phyloP scores from a whole-genome alignment of 2,797 vertebrate species.

The Pseudomugil gertrudae region DNA sequence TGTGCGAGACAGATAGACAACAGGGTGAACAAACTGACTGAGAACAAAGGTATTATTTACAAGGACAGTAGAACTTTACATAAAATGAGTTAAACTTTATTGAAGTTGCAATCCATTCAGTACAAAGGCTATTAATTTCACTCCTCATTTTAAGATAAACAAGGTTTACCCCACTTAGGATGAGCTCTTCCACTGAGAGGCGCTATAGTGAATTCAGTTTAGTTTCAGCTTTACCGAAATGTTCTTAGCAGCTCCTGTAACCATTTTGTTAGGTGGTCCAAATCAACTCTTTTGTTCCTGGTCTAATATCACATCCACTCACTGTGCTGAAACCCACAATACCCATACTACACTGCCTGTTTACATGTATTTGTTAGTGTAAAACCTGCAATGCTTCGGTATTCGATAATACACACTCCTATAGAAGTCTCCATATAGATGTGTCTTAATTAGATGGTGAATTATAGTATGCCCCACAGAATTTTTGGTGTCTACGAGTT shows the following conservation, averaged over 20 bases:
- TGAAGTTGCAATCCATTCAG: conserved; percentile 26
- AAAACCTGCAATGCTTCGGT: conserved; percentile 36
- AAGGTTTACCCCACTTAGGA: conserved; percentile 30
- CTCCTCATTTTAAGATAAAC: conserved; percentile 60
- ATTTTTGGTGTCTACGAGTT: conserved; percentile 32
- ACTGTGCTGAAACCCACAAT: conserved; percentile 25
- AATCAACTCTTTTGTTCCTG: conserved; percentile 21
- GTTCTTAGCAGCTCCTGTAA: conserved; percentile 11
- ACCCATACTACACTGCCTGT: conserved; percentile 44
- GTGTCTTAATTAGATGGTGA: conserved; percentile 47
- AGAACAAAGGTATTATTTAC: conserved; percentile 20
- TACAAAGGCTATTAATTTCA: conserved; percentile 36
- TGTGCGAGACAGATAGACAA: conserved; percentile 1
- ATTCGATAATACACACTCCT: conserved; percentile 3
- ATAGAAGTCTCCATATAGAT: not conserved
- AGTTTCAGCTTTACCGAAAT: conserved; percentile 18
- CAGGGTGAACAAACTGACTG: conserved; percentile 14
- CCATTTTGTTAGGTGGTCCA: conserved; percentile 17
- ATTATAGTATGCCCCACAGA: conserved; percentile 10
- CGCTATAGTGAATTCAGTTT: conserved; percentile 49
- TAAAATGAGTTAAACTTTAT: conserved; percentile 36
- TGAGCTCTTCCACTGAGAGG: conserved; percentile 31
- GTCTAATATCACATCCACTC: conserved; percentile 43
- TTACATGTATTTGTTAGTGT: conserved; percentile 56
- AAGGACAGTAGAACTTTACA: not conserved